phyloP scores from a whole-genome alignment of 2,113 vertebrate genomes.

The Panurus biarmicus region DNA sequence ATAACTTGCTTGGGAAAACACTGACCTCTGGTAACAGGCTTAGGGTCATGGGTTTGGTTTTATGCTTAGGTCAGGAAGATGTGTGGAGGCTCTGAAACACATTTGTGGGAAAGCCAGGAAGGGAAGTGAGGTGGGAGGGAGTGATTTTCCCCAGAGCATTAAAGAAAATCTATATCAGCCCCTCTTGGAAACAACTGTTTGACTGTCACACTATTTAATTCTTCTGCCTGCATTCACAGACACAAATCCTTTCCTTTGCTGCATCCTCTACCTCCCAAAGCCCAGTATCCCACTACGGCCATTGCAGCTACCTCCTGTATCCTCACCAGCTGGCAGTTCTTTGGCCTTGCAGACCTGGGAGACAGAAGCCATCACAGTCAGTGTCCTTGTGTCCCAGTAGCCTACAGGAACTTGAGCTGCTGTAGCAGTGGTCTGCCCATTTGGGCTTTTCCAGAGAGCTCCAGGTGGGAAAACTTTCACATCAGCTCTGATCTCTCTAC shows the following conservation, averaged over 20 bases:
- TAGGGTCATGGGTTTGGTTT: neutral
- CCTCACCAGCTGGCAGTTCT: neutral
- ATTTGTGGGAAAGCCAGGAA: neutral
- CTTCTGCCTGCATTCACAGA: neutral
- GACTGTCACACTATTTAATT: neutral
- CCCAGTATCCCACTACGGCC: neutral
- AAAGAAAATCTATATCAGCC: neutral
- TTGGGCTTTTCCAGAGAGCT: neutral
- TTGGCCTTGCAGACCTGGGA: neutral
- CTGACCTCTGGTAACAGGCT: neutral
- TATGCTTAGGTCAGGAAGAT: neutral
- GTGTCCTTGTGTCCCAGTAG: neutral
- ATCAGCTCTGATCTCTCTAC: neutral
- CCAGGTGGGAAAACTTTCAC: neutral
- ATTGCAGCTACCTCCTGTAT: neutral
- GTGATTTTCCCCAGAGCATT: neutral
- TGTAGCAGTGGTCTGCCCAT: neutral
- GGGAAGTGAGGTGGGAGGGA: neutral
- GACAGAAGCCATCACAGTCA: neutral
- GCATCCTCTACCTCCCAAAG: neutral
- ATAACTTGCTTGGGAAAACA: slow-evolving; percentile 2
- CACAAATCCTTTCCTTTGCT: neutral
- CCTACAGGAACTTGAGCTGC: neutral
- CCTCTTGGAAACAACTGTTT: neutral
- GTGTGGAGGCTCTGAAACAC: neutral